Conservation (phyloP, 2,797 vertebrate species). For the Xyrichtys novacula region DNA sequence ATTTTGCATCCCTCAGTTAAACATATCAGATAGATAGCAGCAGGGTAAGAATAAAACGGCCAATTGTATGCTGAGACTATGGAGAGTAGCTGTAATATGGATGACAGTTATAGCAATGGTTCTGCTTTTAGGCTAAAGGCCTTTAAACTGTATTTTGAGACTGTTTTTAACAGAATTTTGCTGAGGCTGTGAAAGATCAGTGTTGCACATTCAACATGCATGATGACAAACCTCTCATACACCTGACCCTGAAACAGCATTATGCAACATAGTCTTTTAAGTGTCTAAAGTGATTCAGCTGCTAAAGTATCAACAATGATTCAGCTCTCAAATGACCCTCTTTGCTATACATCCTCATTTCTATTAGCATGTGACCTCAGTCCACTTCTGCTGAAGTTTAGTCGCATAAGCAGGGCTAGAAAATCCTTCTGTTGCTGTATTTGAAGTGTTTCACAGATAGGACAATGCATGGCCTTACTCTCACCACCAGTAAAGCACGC, state of each 20-base stretch:
- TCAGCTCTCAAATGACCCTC: constrained; percentile 55
- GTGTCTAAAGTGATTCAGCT: constrained; percentile 57
- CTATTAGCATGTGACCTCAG: constrained; percentile 45
- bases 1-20: constrained; percentile 13
- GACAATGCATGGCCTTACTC: constrained; percentile 21
- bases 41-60: neutral
- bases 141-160: neutral
- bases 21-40: neutral
- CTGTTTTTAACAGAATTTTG: constrained; percentile 2
- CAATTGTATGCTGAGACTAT: neutral
- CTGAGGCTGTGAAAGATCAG: constrained; percentile 23
- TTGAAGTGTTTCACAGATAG: constrained; percentile 39
- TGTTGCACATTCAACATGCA: constrained; percentile 18
- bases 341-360: constrained; percentile 46
- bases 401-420: constrained; percentile 24
- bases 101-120: constrained; percentile 1
- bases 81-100: neutral
- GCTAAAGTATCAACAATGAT: constrained; percentile 67
- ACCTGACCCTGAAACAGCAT: constrained; percentile 46
- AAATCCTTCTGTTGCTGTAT: constrained; percentile 20
- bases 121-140: neutral
- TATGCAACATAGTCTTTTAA: constrained; percentile 58
- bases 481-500: constrained; percentile 29
- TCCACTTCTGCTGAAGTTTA: constrained; percentile 41
- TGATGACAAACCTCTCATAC: constrained; percentile 43